phyloP scores from a whole-genome alignment of 2,888 invertebrate genomes.

The Scaptomyza cyrtandrae region DNA sequence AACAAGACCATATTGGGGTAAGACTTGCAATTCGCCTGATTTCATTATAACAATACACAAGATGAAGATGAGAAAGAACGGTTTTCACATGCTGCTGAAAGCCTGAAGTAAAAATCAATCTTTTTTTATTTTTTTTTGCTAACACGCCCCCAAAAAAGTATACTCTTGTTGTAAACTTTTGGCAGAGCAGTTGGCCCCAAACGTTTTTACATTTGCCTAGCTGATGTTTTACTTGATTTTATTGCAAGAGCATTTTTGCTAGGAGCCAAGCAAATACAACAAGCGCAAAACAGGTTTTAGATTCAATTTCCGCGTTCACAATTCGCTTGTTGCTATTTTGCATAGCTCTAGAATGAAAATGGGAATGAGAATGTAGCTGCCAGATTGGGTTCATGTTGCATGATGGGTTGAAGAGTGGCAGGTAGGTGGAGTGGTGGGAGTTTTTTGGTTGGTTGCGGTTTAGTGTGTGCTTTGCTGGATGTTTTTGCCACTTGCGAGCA shows the following conservation, averaged over 20 bases:
- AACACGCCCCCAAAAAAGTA: slow-evolving; percentile 3
- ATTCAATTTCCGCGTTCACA: slow-evolving; percentile 76
- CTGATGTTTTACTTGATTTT: slow-evolving; percentile 68
- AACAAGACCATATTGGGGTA: background rate
- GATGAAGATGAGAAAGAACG: background rate
- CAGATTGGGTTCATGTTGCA: slow-evolving; percentile 30
- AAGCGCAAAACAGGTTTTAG: slow-evolving; percentile 58
- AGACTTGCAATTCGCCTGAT: background rate
- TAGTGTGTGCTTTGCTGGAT: slow-evolving; percentile 11
- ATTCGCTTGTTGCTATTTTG: slow-evolving; percentile 70
- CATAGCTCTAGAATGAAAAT: slow-evolving; percentile 44
- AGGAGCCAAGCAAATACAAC: slow-evolving; percentile 27
- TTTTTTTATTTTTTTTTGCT: slow-evolving; percentile 18
- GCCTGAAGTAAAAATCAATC: slow-evolving; percentile 55
- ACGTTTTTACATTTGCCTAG: slow-evolving; percentile 52
- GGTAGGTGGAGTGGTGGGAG: background rate
- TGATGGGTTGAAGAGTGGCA: slow-evolving; percentile 2
- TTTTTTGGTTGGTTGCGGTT: slow-evolving; percentile 5
- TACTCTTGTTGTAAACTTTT: slow-evolving; percentile 33
- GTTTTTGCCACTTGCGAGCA: slow-evolving; percentile 34
- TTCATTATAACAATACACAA: background rate
- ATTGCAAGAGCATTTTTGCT: slow-evolving; percentile 57
- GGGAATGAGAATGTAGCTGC: slow-evolving; percentile 9
- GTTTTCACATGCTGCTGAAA: background rate
- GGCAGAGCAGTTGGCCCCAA: slow-evolving; percentile 23